phyloP scores from a whole-genome alignment of 2,888 invertebrate genomes.

The Lithophane leautieri region DNA sequence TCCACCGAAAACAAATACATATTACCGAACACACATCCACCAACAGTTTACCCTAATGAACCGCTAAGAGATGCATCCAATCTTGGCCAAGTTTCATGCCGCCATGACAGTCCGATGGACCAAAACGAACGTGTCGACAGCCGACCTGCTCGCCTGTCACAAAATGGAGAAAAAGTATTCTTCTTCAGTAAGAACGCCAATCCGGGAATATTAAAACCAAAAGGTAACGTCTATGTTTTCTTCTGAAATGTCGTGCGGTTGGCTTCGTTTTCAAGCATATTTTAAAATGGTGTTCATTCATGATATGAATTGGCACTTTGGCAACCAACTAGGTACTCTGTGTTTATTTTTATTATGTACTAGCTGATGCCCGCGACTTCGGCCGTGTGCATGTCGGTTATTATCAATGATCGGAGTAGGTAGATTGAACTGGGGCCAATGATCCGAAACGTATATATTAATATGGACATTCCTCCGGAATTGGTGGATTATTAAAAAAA shows the following conservation, averaged over 20 bases:
- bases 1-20: slow-evolving; percentile 6
- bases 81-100: slow-evolving; percentile 45
- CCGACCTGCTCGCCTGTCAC: slow-evolving; percentile 48
- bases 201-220: slow-evolving; percentile 49
- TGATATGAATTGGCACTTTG: background rate
- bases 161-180: slow-evolving; percentile 62
- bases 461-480: too few relatives aligned
- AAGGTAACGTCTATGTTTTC: slow-evolving; percentile 3
- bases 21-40: background rate
- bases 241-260: slow-evolving; percentile 6
- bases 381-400: too few relatives aligned
- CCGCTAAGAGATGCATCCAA: slow-evolving; percentile 56
- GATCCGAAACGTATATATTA: too few relatives aligned
- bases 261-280: slow-evolving; percentile 3
- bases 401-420: too few relatives aligned
- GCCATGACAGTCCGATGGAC: slow-evolving; percentile 52
- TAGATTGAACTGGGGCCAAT: too few relatives aligned
- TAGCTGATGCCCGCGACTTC: too few relatives aligned
- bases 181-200: slow-evolving; percentile 44
- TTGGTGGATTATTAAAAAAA: too few relatives aligned
- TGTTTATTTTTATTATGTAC: background rate
- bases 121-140: slow-evolving; percentile 68
- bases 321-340: too few relatives aligned
- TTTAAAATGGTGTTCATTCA: background rate
- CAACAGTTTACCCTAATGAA: slow-evolving; percentile 57